Percentiles rank a stretch among this genome's conserved stretches.
Conservation (phyloP, 2,888 invertebrate species). For the Halictus ligatus region DNA sequence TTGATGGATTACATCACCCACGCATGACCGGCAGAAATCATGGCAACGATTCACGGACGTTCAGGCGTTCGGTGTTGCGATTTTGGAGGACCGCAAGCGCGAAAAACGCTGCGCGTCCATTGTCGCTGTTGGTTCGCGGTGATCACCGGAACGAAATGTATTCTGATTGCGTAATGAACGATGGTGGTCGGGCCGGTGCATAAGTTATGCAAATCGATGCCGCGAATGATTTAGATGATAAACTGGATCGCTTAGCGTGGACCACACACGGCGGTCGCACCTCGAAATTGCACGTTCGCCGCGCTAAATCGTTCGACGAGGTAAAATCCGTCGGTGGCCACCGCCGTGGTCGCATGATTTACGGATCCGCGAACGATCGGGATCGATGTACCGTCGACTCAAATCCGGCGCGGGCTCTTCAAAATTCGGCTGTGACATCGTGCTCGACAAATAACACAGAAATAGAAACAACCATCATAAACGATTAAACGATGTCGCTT, state of each 20-base stretch:
- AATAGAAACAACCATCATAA: conserved; percentile 54
- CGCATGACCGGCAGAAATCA: neutral
- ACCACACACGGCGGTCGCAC: conserved; percentile 57
- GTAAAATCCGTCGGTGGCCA: conserved; percentile 40
- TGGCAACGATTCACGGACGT: neutral
- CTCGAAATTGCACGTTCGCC: conserved; percentile 62
- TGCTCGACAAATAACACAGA: conserved; percentile 31
- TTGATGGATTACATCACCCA: neutral
- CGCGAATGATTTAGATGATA: conserved; percentile 64
- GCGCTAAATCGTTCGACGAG: conserved; percentile 61
- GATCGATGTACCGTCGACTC: conserved; percentile 33
- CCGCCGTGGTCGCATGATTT: conserved; percentile 59
- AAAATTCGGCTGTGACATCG: conserved; percentile 19
- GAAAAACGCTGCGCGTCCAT: neutral
- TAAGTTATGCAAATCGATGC: conserved; percentile 64
- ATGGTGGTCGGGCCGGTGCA: conserved; percentile 29
- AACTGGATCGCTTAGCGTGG: conserved; percentile 56
- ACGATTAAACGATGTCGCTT: conserved; percentile 63
- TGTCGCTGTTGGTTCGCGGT: conserved; percentile 29
- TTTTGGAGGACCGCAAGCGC: neutral
- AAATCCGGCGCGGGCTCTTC: conserved; percentile 29
- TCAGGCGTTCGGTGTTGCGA: neutral
- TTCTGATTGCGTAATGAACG: conserved; percentile 60
- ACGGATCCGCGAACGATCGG: conserved; percentile 44
- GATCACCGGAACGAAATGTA: conserved; percentile 40